A percentile compares a stretch with the other conserved stretches of the same genome.
Evolutionary conservation across 37 sponge, comb jelly and placozoan species (phyloP).

Genomic region (Hexactinellida sp.): DNA sequence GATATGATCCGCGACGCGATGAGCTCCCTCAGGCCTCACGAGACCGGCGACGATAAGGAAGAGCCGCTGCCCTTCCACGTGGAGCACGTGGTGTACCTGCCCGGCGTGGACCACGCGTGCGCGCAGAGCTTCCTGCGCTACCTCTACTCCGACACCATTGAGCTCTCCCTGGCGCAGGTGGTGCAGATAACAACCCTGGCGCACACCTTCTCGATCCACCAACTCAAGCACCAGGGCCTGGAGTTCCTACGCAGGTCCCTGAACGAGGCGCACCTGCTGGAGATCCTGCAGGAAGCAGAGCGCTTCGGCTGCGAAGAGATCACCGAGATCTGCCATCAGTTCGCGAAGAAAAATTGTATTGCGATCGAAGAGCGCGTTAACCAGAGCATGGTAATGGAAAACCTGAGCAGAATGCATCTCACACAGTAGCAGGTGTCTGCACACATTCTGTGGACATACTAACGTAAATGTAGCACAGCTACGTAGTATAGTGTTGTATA

Average conservation of each 20-base stretch:
- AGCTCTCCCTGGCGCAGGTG: background rate
- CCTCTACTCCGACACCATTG: background rate
- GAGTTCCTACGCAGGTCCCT: background rate
- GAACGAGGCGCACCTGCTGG: background rate
- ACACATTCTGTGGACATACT: background rate
- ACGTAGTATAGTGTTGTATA: background rate
- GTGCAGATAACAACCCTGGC: background rate
- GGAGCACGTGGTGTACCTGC: background rate
- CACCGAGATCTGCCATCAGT: background rate
- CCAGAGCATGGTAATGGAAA: background rate
- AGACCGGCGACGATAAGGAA: background rate
- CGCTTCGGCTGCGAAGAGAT: background rate
- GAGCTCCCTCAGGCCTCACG: background rate
- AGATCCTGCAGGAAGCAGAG: background rate
- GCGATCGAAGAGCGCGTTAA: background rate
- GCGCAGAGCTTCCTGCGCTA: background rate
- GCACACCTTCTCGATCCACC: background rate
- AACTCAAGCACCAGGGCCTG: background rate
- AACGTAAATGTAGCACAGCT: background rate
- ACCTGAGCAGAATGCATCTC: background rate
- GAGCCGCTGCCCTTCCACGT: background rate
- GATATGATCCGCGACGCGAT: conserved; percentile 11
- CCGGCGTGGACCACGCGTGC: background rate
- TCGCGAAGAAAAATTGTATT: background rate
- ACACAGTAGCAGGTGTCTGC: background rate